Conservation (phyloP, 2,113 vertebrate genomes). For the Oenanthe melanoleuca region DNA sequence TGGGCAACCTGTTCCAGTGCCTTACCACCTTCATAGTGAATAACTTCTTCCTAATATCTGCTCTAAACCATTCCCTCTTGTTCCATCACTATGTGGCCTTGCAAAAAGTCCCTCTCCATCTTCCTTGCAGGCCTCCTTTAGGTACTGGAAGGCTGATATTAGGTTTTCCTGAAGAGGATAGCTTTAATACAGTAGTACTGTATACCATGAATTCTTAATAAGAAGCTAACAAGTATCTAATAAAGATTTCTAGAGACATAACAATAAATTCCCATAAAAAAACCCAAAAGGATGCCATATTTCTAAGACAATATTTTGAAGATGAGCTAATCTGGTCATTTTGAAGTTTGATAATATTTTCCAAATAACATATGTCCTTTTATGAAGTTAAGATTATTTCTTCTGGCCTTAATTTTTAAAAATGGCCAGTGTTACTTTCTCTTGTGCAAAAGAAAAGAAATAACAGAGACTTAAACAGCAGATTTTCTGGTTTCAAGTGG, state of each 20-base stretch:
- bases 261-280: not conserved
- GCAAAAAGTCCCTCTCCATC: not conserved
- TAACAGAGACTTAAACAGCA: not conserved
- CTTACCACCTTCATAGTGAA: not conserved
- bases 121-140: not conserved
- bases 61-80: not conserved
- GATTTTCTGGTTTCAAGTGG: not conserved
- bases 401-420: not conserved
- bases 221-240: not conserved
- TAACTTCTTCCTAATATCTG: not conserved
- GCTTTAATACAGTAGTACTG: not conserved
- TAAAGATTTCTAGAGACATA: not conserved
- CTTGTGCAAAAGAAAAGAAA: not conserved
- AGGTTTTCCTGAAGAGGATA: accelerated
- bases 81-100: not conserved
- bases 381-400: not conserved
- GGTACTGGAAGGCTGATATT: not conserved
- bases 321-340: not conserved
- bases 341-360: not conserved
- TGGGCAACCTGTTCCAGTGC: not conserved
- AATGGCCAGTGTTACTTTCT: not conserved
- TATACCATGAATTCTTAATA: not conserved
- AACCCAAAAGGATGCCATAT: not conserved
- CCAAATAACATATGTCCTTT: not conserved
- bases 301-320: not conserved